A percentile compares a stretch with the other conserved stretches of the same genome.
These are phyloP conservation scores for Zoanthus sansibaricus DNA, from an alignment of 92 coral and sea anemone species.

Conservation along the genomic window DNA sequence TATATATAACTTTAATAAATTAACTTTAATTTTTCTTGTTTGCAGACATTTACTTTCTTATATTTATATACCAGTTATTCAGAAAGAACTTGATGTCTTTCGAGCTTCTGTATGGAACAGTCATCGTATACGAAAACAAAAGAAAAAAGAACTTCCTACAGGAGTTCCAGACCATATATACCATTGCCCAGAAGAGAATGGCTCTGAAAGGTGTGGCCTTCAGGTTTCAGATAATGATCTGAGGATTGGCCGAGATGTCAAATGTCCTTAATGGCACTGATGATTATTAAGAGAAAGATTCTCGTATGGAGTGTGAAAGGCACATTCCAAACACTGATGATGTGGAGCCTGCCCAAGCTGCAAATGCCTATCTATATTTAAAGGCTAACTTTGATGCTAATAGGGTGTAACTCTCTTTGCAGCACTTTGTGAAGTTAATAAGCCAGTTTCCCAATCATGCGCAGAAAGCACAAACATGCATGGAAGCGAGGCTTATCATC, in stretches of 20 bases:
- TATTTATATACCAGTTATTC: constrained; percentile 40
- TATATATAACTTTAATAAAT: too few relatives aligned
- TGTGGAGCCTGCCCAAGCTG: constrained; percentile 60
- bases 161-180: constrained; percentile 76
- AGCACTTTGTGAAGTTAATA: constrained; percentile 1
- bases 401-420: not conserved
- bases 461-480: constrained; percentile 17
- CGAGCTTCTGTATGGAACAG: constrained; percentile 66
- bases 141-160: constrained; percentile 68
- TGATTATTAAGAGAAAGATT: constrained; percentile 54
- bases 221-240: constrained; percentile 66
- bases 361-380: constrained; percentile 52
- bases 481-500: constrained; percentile 6
- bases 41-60: too few relatives aligned
- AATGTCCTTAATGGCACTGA: constrained; percentile 60
- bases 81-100: constrained; percentile 73
- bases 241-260: constrained; percentile 64
- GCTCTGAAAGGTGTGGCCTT: constrained; percentile 72
- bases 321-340: constrained; percentile 71
- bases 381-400: constrained; percentile 50
- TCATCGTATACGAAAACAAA: constrained; percentile 53
- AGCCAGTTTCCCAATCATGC: constrained; percentile 26
- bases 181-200: constrained; percentile 58
- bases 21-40: too few relatives aligned
- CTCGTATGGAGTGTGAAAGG: constrained; percentile 70